Conservation (phyloP, 2,888 invertebrate genomes). For the Lasioglossum pauxillum region DNA sequence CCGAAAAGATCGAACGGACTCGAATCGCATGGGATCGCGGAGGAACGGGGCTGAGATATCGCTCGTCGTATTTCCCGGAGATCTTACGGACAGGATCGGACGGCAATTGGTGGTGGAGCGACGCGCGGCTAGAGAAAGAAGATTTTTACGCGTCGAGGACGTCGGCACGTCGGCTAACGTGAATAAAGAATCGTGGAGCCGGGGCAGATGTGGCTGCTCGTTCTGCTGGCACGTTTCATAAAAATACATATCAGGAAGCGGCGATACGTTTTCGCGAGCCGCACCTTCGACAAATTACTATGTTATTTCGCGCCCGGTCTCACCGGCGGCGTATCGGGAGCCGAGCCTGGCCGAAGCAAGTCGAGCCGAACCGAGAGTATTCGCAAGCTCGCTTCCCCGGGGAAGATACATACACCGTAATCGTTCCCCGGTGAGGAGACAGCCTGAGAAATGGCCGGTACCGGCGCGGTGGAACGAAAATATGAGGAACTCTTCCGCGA, state of each 20-base stretch:
- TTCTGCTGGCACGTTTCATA: conserved; percentile 28
- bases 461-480: conserved; percentile 27
- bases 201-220: conserved; percentile 30
- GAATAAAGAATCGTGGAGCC: conserved; percentile 61
- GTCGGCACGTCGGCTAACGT: conserved; percentile 44
- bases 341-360: background rate
- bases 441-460: conserved; percentile 43
- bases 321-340: background rate
- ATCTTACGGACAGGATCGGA: conserved; percentile 38
- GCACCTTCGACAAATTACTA: conserved; percentile 65
- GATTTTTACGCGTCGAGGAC: conserved; percentile 57
- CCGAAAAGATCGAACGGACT: conserved; percentile 6
- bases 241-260: conserved; percentile 32
- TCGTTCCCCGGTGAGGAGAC: conserved; percentile 44
- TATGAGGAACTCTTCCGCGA: conserved; percentile 31
- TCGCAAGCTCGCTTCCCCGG: background rate
- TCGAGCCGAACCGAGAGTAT: background rate
- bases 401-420: conserved; percentile 54
- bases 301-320: conserved; percentile 51
- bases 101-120: conserved; percentile 30
- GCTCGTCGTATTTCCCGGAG: conserved; percentile 60
- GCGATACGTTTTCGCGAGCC: conserved; percentile 35
- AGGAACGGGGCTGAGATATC: conserved; percentile 57
- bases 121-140: conserved; percentile 28
- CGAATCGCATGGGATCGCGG: conserved; percentile 46